Evolutionary conservation across 2,888 invertebrate genomes (phyloP), one percentile per base, ranked within the genome.

Genomic region (Phrixothrix hirtus): DNA sequence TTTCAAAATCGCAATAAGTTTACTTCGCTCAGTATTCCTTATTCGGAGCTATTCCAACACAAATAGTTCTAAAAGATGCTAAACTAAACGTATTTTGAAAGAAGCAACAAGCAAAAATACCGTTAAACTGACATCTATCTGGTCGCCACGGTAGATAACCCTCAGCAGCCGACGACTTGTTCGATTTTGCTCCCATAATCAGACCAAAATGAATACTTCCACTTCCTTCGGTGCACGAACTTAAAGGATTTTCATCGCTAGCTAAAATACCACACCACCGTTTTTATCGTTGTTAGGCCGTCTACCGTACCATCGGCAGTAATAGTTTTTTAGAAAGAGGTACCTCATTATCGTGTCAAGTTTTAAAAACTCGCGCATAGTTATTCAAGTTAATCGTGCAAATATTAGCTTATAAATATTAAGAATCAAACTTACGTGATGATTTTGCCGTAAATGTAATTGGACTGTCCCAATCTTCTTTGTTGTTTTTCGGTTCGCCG

Each of bases 381-480:
- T 9, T 16, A 12, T 17, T 17, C 6, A 7, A 21, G 15, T 10
- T 16, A n/a, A n/a, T n/a, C n/a, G n/a, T n/a, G 4, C 35, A 21
- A 34, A 7, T 10, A 17, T n/a, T 14, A 17, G 17, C 6, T n/a
- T 11, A 27, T 27, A n/a, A 6, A 5, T 31, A 31, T 5, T n/a
- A n/a, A n/a, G n/a, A 36, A 15, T 16, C 9, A 14, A 69, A 85
- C 87, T 87, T 86, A 92, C 92, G 89, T 77, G 87, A 88, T 74
- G 89, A 87, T 79, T 90, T 88, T 56, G 92, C 93, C 66, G 92
- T 92, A 75, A 94, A 94, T 59, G 89, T 92, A 64, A 93, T 90
- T 69, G 91, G 91, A 76, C 88, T 88, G 73, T 92, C 92, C 85
- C 86, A 85, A 68, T 92, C 92, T 62, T 86, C 86, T 61, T 78